Percentiles rank a stretch among this genome's conserved stretches.
These are phyloP conservation scores for Hydrochoerus hydrochaeris DNA, from an alignment of 2,113 vertebrate genomes.

Conservation along the genomic window DNA sequence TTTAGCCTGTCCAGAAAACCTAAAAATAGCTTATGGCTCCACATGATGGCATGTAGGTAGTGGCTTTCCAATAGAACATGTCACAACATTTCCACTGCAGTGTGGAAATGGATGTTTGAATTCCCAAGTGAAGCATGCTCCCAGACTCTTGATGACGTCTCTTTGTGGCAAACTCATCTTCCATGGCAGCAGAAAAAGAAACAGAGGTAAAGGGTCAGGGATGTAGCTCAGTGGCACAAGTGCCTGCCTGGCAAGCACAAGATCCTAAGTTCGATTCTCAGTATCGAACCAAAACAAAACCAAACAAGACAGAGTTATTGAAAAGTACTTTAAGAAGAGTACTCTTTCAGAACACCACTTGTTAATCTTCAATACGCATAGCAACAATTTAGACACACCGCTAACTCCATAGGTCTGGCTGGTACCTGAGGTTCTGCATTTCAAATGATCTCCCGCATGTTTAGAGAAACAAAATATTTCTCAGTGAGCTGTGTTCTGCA, in stretches of 20 bases:
- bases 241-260: too few relatives aligned
- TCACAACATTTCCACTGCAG: conserved; percentile 57
- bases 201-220: too few relatives aligned
- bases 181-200: neutral
- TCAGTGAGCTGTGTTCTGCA: neutral
- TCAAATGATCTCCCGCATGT: neutral
- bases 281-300: too few relatives aligned
- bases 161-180: neutral
- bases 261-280: too few relatives aligned
- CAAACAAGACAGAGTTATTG: neutral
- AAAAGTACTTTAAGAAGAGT: neutral
- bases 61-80: conserved; percentile 23
- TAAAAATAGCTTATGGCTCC: conserved; percentile 72
- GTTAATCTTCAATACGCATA: neutral
- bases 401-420: neutral
- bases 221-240: too few relatives aligned
- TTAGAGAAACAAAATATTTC: neutral
- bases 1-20: conserved; percentile 48
- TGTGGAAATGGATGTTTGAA: conserved; percentile 59
- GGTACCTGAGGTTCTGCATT: neutral
- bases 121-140: conserved; percentile 23
- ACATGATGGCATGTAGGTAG: conserved; percentile 41
- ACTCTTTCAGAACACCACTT: neutral
- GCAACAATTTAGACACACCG: neutral
- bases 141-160: neutral